Evolutionary conservation across 1,140 invertebrate species (phyloP), one percentile per base, ranked within the genome.

Genomic region (Neodiprion fabricii): DNA sequence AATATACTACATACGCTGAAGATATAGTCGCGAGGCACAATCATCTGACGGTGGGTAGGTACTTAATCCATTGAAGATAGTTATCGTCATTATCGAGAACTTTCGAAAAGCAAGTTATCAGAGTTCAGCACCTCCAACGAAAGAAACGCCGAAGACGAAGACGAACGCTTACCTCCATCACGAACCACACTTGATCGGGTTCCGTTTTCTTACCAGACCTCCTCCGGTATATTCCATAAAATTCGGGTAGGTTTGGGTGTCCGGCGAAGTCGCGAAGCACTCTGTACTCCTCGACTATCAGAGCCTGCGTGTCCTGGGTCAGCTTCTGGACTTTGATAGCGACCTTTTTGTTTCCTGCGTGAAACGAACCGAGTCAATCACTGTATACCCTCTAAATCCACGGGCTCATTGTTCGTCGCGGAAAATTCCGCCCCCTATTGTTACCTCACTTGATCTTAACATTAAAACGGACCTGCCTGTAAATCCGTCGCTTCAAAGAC

Each of bases 111-210:
- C 28, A 40, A 40, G 28, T 40, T 40, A 40, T 40, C 28, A 2
- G 28, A 40, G 28, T 40, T 40, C 28, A 40, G 28, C 28, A 40
- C 28, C 28, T 40, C 28, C 2, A 40, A 3, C 28, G 5, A 40
- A 40, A 40, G 28, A 40, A 40, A 40, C 28, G 28, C 28, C 28
- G 28, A 40, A 71, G n/a, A 53, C 50, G 50, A 53, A 53, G 10
- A 61, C n/a, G 11, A 17, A 67, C 8, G 80, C 89, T 91, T 88
- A 97, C 96, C 92, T 97, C 95, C 90, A 97, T 92, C 65, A 95
- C 92, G 82, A 98, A 94, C 96, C 96, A 98, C 69, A 98, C 91
- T 84, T 96, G 93, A 79, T 95, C 93, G 49, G 89, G 88, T 9
- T 91, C 89, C 10, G 88, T 88, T 73, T 87, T 88, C 67, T 87